Base-by-base conservation (phyloP, 2,113 vertebrate species). In the Micronisus gabar region DNA sequence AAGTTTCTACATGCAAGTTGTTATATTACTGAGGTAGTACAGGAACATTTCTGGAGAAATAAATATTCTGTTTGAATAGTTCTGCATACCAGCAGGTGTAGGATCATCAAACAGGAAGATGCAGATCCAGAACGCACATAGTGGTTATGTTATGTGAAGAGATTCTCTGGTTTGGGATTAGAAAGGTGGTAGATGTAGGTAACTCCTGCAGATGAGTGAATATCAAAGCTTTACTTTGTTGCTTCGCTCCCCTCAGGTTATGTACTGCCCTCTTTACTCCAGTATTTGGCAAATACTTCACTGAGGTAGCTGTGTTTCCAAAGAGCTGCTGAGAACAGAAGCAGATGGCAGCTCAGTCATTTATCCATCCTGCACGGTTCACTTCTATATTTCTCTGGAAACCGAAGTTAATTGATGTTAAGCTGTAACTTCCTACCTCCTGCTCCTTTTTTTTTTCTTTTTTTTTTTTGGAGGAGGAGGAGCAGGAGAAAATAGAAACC, bases 301-400 rank as follows among this genome's bases (percentile, higher is more conserved):
- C 27, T 65, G 62, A 36, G 70, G 48, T 92, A 56, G 53, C 36
- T 45, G 43, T 52, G 40, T 81, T 92, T 88, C 82, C 53, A 30
- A 86, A 89, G 55, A 71, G 76, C 68, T 81, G 38, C 65, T 52
- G 65, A 87, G 80, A 91, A 66, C 29, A 80, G 88, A 59, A 80
- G 71, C 81, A 94, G 88, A 84, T 95, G 88, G 91, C 59, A 81
- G 36, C 83, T 84, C 80, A 66, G 80, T 81, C 41, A 25, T 87
- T 83, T 93, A 41, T 66, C 36, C 19, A 40, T 74, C 55, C 79
- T 71, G 72, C 41, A 63, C n/a, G 63, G 13, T 92, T 91, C 91
- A 71, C 48, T 92, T 92, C 75, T 85, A 1, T 80, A 48, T 94
- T 95, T 94, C 65, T 95, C 56, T 93, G 80, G 56, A 94, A 95